Evolutionary conservation across 2,888 invertebrate genomes (phyloP), one percentile per base, ranked within the genome.

Genomic region (Sinelater perroti): DNA sequence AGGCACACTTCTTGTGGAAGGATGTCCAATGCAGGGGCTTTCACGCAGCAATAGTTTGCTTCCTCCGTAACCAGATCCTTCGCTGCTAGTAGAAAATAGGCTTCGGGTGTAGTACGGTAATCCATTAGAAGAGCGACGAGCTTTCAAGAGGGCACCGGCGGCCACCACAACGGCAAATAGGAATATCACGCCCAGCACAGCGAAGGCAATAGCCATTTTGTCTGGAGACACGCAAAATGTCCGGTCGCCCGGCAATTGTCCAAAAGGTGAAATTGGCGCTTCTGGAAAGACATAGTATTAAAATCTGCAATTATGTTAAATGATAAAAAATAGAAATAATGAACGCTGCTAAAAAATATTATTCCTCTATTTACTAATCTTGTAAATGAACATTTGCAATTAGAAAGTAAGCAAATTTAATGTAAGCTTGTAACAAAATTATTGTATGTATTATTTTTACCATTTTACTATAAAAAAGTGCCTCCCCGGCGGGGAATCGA

Each of bases 161-260:
- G 89, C 87, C 7, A 89, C 85, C 2, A 88, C 82, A 5, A 90
- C 84, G 4, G 90, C 90, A 51, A 85, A 80, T 0, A 91, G 77
- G 74, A 91, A 88, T 61, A 91, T 86, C 3, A 89, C 76, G 3
- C 90, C 88, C 67, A 90, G 76, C 0, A 88, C 79, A 70, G 89
- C 88, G 71, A 91, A 90, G 0, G 89, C 86, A 44, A 90, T 79
- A 7, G 90, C 89, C 83, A 91, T 84, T 79, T 88, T 89, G 4
- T 89, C 88, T 10, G 89, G 87, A 6, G 90, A 90, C 61, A 91
- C 80, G 71, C 91, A 91, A 40, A 90, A 83, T 2, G 85, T 85
- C 65, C 83, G 81, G 70, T 86, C 86, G 53, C 84, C 84, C 2
- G 85, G 84, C 20, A 77, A 70, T 56, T 72, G 69, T 8, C 72